phyloP scores from a whole-genome alignment of 2,888 invertebrate species.

The Zele albiditarsus region DNA sequence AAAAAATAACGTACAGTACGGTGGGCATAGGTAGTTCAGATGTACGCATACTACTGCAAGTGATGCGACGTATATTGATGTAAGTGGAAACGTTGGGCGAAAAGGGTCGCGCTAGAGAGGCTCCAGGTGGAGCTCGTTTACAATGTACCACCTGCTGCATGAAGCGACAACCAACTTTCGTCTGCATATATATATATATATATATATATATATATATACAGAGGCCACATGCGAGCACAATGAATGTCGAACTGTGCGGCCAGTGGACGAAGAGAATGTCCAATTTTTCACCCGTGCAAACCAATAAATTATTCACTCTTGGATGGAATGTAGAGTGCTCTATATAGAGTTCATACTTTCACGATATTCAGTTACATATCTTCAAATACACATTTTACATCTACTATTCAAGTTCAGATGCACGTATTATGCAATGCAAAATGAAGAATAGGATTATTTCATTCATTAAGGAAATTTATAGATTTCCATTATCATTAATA shows the following conservation, averaged over 20 bases:
- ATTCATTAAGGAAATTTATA: background rate
- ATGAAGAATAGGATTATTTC: background rate
- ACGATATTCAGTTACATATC: background rate
- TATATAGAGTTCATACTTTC: background rate
- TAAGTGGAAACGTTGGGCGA: constrained; percentile 38
- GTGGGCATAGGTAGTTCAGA: background rate
- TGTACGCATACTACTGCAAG: background rate
- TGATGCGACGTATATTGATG: constrained; percentile 40
- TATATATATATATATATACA: background rate
- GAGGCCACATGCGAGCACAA: constrained; percentile 42
- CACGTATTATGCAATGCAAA: background rate
- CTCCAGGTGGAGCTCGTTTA: constrained; percentile 58
- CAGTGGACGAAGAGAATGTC: constrained; percentile 1
- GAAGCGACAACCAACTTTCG: constrained; percentile 36
- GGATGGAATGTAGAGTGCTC: background rate
- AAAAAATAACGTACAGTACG: background rate
- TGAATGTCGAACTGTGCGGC: constrained; percentile 21
- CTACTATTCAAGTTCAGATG: background rate
- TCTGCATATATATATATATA: background rate
- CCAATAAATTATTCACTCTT: constrained; percentile 20
- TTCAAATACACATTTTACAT: background rate
- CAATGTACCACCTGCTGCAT: constrained; percentile 62
- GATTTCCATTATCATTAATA: too few species aligned
- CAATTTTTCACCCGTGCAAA: constrained; percentile 17
- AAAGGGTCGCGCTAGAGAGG: constrained; percentile 22